Evolutionary conservation across 1,140 invertebrate genomes (phyloP), one percentile per base, ranked within the genome.

Genomic region (Pseudomyrmex cubaensis): DNA sequence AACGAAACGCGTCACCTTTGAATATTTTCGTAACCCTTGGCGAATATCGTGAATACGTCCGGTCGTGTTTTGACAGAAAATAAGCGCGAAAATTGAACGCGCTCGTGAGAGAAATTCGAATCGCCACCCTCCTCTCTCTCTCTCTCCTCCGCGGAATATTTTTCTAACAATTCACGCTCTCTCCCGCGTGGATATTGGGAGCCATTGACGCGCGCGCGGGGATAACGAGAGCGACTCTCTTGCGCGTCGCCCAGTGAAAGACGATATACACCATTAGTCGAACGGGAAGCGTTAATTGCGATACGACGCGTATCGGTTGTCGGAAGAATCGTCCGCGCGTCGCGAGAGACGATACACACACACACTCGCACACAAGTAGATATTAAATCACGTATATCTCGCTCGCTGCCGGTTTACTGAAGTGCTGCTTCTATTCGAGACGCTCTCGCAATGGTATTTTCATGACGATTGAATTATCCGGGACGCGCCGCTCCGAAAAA

Each of bases 41-140:
- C 69, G 82, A 85, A 74, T 67, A 82, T 78, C 52, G 20, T 75
- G 73, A 86, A 78, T 84, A 83, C 64, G 76, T 56, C 67, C 25
- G 76, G 74, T 78, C 70, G 73, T 85, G 89, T 91, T 92, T 92
- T 90, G 82, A 92, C 59, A 90, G 91, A 92, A 92, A 92, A 92
- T 90, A 92, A 74, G 82, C 70, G 82, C 83, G 82, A 83, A 77
- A 87, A 87, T 88, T 88, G 85, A 86, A 69, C 82, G 85, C 69
- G 61, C 52, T 54, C 59, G 69, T 64, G 57, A 67, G 59, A 88
- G 89, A 56, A 87, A 84, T 88, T 85, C 78, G 78, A 74, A 80
- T 82, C 74, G 9, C 52, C 56, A 12, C 50, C 3, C 12, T 52
- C 56, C 56, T 35, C 35, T 7, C 35, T 35, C 35, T 25, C 25